Conservation (phyloP, 2,113 vertebrate species). For the Amphiprion percula region DNA sequence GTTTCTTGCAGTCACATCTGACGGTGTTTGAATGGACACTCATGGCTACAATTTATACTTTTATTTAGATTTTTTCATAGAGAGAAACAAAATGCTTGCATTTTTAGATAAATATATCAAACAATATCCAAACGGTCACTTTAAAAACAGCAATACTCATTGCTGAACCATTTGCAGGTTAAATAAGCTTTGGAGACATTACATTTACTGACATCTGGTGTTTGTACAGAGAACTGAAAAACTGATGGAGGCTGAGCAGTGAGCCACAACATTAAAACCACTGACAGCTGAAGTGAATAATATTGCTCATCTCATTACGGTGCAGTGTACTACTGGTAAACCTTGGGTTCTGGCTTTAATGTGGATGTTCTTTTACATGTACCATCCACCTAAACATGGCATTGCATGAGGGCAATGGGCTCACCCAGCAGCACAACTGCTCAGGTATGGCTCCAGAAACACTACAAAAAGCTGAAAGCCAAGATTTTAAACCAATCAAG, state of each 20-base stretch:
- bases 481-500: too few species aligned
- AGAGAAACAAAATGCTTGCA: conserved; percentile 30
- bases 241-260: background rate
- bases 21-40: conserved; percentile 39
- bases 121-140: background rate
- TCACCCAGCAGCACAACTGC: too few species aligned
- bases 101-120: conserved; percentile 29
- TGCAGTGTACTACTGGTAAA: too few species aligned
- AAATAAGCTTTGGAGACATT: conserved; percentile 20
- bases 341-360: too few species aligned
- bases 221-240: conserved; percentile 36
- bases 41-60: conserved; percentile 52
- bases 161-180: conserved; percentile 5
- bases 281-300: too few species aligned
- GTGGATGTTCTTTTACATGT: too few species aligned
- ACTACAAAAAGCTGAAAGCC: too few species aligned
- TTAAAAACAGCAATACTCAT: conserved; percentile 1
- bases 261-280: too few species aligned
- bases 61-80: conserved; percentile 46
- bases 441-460: too few species aligned
- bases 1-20: conserved; percentile 22
- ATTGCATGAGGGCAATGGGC: too few species aligned
- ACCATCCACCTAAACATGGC: too few species aligned
- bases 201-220: conserved; percentile 56
- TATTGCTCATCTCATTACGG: too few species aligned